Base-by-base conservation (phyloP, 2,113 vertebrate species). In the Cichladusa arquata region DNA sequence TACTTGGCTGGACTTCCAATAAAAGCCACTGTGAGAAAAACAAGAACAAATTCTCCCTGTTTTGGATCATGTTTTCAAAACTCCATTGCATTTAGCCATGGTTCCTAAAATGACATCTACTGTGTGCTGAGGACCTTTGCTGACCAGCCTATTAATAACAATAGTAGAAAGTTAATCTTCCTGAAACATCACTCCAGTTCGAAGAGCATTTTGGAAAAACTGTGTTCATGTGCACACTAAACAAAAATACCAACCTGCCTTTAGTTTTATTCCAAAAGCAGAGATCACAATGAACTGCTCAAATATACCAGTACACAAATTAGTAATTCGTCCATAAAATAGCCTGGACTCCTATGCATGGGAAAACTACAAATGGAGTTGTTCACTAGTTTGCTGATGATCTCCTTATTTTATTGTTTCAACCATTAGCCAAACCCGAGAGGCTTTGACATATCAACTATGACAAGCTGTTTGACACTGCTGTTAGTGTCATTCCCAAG, bases 391-490 rank as follows among this genome's bases (percentile, higher is more conserved):
- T 48, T 72, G 53, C 56, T 53, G 57, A 47, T 66, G 51, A n/a
- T 79, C 51, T 91, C 57, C 64, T 85, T 96, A 73, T 89, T 97
- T 95, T 94, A 96, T 82, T 96, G 88, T 97, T 96, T 97, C 81
- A 44, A 79, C 77, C 94, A 73, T 94, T 97, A 97, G 92, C 33
- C 42, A 93, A 92, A 88, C 28, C 54, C 64, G 81, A 92, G 62
- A 87, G 26, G 50, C 70, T 96, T 92, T 92, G 84, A 96, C 88
- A 36, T 86, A 95, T 95, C 71, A 90, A 29, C 85, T 90, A 60
- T 95, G 92, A 96, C 88, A 96, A 95, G 80, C 40, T 48, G 71
- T 96, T 96, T 95, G 96, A 97, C 97, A 92, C n/a, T 88, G 38
- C 93, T 97, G 88, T 84, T 92, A 95, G 87, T 83, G 48, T 83